These are phyloP conservation scores for Eristalis pertinax DNA, from an alignment of 2,888 invertebrate genomes.

Conservation along the genomic window DNA sequence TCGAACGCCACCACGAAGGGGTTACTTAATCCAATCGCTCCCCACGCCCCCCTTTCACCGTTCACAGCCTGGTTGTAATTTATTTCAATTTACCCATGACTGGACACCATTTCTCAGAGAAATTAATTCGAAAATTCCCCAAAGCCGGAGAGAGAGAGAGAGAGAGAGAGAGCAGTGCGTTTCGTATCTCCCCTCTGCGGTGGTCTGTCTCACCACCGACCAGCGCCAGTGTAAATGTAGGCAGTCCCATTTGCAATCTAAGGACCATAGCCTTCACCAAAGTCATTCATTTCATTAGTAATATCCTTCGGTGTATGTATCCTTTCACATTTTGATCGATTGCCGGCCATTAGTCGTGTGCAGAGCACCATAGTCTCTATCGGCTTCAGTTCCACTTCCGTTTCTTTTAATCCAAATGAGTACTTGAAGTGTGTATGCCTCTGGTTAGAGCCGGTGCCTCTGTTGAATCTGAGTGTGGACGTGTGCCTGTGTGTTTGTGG, in stretches of 20 bases:
- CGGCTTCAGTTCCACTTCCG: constrained; percentile 4
- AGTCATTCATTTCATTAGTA: constrained; percentile 14
- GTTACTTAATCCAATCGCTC: not conserved
- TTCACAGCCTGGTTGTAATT: not conserved
- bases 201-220: not conserved
- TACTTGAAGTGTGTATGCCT: not conserved
- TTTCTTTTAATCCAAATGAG: constrained; percentile 39
- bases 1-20: not conserved
- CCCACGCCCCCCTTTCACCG: not conserved
- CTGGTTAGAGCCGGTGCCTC: not conserved
- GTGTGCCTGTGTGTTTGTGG: not conserved
- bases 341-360: constrained; percentile 42
- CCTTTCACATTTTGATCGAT: constrained; percentile 61
- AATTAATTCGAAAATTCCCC: constrained; percentile 14
- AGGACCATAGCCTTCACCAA: not conserved
- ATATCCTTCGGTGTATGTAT: constrained; percentile 31
- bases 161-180: not conserved
- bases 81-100: constrained; percentile 25
- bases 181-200: not conserved
- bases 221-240: not conserved
- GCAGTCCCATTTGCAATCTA: not conserved
- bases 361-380: constrained; percentile 4
- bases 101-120: constrained; percentile 10
- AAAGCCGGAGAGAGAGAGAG: not conserved
- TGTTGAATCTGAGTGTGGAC: not conserved